Evolutionary conservation across 1,140 invertebrate genomes (phyloP), one percentile per base, ranked within the genome.

Genomic region (Drosophila sechellia): DNA sequence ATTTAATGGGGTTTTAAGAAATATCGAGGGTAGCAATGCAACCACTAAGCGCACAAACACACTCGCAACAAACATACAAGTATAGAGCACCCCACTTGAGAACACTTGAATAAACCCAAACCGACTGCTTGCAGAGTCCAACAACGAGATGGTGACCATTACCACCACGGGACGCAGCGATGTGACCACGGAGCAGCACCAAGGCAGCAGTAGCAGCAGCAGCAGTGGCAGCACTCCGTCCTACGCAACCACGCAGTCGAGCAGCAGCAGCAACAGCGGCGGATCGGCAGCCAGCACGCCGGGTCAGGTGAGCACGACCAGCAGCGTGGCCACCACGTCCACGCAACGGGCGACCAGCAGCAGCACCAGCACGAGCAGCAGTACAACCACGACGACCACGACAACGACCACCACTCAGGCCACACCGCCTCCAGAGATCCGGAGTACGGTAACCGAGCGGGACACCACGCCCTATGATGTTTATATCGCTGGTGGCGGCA

Each of bases 131-230:
- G 52, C 84, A 87, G 84, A 87, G 73, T 68, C 84, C 66, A 87
- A 84, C 66, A 87, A 89, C 40, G 84, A 87, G 58, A 54, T 89
- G 85, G 84, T 79, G 34, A 89, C 84, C 35, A 69, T 77, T 25
- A 84, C 84, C 11, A 91, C 90, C 4, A 91, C 90, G 4, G 90
- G 90, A 45, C 90, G 86, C 77, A 89, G 72, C 50, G 84, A 89
- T 53, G 25, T 84, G 43, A 79, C 81, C 54, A 91, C 90, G 17
- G 86, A 90, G 49, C 87, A 91, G 53, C 89, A 90, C 20, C 76
- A 77, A 4, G 56, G 60, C 56, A 75, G 70, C 61, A 80, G 42
- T 42, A 60, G 57, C 58, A 79, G 50, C 48, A 57, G 46, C 22
- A 27, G 56, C 27, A 72, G 58, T 22, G 50, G 84, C 43, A 89